Base-by-base conservation (phyloP, 2,888 invertebrate genomes). In the Poecilus cupreus region DNA sequence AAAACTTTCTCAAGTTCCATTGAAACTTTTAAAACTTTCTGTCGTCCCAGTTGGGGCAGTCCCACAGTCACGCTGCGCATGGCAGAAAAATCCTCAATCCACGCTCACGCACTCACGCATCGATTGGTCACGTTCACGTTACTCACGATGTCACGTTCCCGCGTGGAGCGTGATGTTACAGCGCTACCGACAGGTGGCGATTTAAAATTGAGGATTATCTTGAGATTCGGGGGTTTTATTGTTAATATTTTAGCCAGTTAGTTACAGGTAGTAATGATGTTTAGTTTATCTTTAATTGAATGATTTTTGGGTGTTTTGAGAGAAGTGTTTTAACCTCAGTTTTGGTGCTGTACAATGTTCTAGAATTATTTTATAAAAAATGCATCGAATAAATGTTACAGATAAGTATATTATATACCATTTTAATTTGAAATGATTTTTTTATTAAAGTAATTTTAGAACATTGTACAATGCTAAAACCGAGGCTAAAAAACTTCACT, bases 1-100 rank as follows among this genome's bases (percentile, higher is more conserved):
- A 74, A 74, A 80, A 80, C 72, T 80, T 80, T 43, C 72, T 72
- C 24, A 57, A 72, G n/a, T 22, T 39, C 39, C 13, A 20, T 16
- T 32, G 32, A 37, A 80, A 80, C 57, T 80, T 80, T 80, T 80
- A 80, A 80, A 80, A 80, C 57, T 80, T 80, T 80, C 49, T 72
- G 80, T 70, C 80, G 60, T 37, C 51, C 32, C 13, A 20, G 64
- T 80, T 80, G 57, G 80, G 80, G 80, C 39, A 80, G 72, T 72
- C 72, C 68, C 43, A 26, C 54, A 39, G 13, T 51, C 79, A 16
- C 26, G 72, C 72, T 20, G 74, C 74, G 49, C 74, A 74, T 37
- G 70, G 16, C 46, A 68, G 49, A 79, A 49, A 68, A 68, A 46
- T 68, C 64, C 18, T 13, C 64, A 22, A 72, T 37, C 24, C 64